phyloP scores from a whole-genome alignment of 2,797 vertebrate genomes.

The Urophycis tenuis region DNA sequence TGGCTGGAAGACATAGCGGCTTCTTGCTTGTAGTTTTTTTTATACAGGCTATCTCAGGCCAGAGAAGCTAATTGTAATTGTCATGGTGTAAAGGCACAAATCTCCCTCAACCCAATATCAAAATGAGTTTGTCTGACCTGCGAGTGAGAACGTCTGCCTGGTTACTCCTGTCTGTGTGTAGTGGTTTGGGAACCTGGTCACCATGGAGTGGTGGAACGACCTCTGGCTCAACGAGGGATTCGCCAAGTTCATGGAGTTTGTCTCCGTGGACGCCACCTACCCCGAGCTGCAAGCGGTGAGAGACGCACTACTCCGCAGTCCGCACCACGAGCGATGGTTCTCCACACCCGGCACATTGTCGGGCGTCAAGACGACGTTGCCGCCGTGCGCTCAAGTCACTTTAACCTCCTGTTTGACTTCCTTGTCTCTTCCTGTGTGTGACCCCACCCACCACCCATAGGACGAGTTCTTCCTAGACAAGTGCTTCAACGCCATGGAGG shows the following conservation, averaged over 20 bases:
- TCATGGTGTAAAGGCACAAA: not conserved
- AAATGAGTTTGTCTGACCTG: not conserved
- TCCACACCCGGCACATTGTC: not conserved
- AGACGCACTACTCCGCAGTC: not conserved
- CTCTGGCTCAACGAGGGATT: conserved; percentile 95
- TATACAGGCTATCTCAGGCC: not conserved
- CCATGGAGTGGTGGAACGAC: conserved; percentile 98
- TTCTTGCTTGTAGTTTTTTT: not conserved
- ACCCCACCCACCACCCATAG: conserved; percentile 48
- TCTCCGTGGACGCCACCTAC: conserved; percentile 80
- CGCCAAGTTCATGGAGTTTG: conserved; percentile 90
- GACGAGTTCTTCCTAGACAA: conserved; percentile 81
- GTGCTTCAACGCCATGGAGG: conserved; percentile 85
- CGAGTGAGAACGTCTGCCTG: not conserved
- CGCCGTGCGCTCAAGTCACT: not conserved
- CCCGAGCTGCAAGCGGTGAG: conserved; percentile 89
- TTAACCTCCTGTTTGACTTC: too few relatives aligned
- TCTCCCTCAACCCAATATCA: not conserved
- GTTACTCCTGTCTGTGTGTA: conserved; percentile 40
- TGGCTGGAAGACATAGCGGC: not conserved
- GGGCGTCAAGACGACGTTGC: not conserved
- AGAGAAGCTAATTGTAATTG: too few relatives aligned
- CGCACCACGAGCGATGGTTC: too few relatives aligned
- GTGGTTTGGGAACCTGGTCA: conserved; percentile 97
- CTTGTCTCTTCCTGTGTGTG: not conserved